Evolutionary conservation across 2,797 vertebrate species (phyloP).

Genomic region (Melanotaenia nigrans): DNA sequence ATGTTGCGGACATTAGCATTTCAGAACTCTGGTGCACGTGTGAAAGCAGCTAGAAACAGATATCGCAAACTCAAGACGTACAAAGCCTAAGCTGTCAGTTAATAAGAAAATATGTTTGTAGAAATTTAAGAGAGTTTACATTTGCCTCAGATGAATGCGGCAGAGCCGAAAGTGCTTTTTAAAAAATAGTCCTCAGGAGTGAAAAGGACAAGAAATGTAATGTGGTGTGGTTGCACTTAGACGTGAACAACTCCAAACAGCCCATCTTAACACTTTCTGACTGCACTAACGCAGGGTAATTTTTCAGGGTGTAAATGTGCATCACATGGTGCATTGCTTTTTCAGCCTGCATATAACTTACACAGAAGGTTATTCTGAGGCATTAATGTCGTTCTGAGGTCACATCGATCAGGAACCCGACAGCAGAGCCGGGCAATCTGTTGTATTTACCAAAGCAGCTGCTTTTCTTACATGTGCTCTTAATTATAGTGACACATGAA

Average conservation of each 20-base stretch:
- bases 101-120: slow-evolving; percentile 5
- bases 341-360: slow-evolving; percentile 40
- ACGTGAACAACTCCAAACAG: slow-evolving; percentile 11
- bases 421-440: slow-evolving; percentile 30
- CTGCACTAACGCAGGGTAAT: slow-evolving; percentile 1
- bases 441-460: slow-evolving; percentile 54
- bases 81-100: background rate
- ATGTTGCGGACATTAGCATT: background rate
- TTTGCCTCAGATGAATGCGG: slow-evolving; percentile 6
- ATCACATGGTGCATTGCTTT: slow-evolving; percentile 32
- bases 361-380: slow-evolving; percentile 33
- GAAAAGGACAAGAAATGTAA: background rate
- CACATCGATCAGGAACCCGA: slow-evolving; percentile 40
- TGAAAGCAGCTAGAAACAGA: background rate
- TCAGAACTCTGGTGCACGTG: background rate
- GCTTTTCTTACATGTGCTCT: slow-evolving; percentile 64
- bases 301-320: slow-evolving; percentile 40
- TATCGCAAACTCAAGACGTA: background rate
- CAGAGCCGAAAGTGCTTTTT: background rate
- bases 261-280: background rate
- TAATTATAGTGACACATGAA: slow-evolving; percentile 59
- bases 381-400: slow-evolving; percentile 52
- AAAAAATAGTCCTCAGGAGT: slow-evolving; percentile 3
- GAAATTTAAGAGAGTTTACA: slow-evolving; percentile 7
- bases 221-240: slow-evolving; percentile 18